Conservation (phyloP, 2,113 vertebrate genomes). For the Suncus etruscus region DNA sequence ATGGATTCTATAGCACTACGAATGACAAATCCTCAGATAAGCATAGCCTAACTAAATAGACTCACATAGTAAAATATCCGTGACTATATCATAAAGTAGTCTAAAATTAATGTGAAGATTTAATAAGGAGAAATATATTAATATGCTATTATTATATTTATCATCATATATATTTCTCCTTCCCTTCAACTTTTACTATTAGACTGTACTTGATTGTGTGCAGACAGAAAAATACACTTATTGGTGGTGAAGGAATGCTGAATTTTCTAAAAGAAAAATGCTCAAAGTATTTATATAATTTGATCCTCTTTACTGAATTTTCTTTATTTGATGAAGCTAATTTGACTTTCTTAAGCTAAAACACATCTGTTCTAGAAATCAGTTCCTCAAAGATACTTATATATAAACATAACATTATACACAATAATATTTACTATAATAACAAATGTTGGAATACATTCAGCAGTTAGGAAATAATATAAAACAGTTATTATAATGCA, state of each 20-base stretch:
- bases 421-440: not conserved
- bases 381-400: not conserved
- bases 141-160: not conserved
- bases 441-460: not conserved
- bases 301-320: not conserved
- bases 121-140: not conserved
- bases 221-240: not conserved
- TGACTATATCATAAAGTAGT: not conserved
- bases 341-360: too few species aligned
- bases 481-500: not conserved
- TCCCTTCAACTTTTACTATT: not conserved
- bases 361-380: not conserved
- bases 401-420: not conserved
- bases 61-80: not conserved
- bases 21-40: not conserved
- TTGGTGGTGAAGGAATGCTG: not conserved
- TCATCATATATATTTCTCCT: not conserved
- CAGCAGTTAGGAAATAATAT: not conserved
- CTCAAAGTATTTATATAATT: not conserved
- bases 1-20: too few species aligned
- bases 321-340: too few species aligned
- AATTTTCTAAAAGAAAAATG: slow-evolving; percentile 10
- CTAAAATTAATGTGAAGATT: not conserved
- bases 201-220: not conserved
- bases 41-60: not conserved